Evolutionary conservation across 2,888 invertebrate species (phyloP).

Genomic region (Oithona nana): DNA sequence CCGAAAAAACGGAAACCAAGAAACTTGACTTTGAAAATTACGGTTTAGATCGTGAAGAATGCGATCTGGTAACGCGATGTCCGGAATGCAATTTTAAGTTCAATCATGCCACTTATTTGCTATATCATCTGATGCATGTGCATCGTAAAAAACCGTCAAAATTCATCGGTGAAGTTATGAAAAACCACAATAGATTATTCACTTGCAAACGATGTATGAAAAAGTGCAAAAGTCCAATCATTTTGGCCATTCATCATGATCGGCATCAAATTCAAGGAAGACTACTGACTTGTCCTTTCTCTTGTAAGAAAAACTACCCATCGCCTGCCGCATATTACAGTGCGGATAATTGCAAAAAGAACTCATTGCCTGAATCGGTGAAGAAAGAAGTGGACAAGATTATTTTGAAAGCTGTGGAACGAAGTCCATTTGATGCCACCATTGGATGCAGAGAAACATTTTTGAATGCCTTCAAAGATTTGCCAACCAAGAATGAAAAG

Average conservation of each 20-base stretch:
- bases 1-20: no score
- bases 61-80: not conserved
- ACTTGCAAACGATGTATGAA: not conserved
- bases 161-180: not conserved
- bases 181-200: not conserved
- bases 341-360: not conserved
- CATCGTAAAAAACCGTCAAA: not conserved
- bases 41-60: not conserved
- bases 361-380: not conserved
- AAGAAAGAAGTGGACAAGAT: not conserved
- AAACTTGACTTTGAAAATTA: not conserved
- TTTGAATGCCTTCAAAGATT: not conserved
- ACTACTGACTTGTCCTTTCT: not conserved
- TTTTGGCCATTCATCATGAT: not conserved
- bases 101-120: not conserved
- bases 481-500: no score
- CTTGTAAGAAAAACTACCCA: not conserved
- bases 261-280: not conserved
- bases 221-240: not conserved
- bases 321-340: not conserved
- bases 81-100: not conserved
- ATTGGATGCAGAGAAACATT: not conserved
- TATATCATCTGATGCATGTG: not conserved
- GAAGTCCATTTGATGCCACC: not conserved
- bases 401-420: not conserved